Base-by-base conservation (phyloP, 2,113 vertebrate genomes). In the Odocoileus hemionus region DNA sequence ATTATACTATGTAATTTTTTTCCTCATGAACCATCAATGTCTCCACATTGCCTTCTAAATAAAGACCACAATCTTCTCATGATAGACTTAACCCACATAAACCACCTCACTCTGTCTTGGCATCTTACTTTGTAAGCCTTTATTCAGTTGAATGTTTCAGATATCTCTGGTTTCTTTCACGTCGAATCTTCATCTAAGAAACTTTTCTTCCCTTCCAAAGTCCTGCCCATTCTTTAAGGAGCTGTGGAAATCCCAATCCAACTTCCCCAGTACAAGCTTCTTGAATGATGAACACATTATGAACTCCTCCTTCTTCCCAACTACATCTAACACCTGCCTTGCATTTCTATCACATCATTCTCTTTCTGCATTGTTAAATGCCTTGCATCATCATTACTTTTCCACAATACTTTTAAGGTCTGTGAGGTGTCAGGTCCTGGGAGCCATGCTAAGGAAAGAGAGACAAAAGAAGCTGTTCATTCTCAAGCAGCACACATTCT, bases 41-140 rank as follows among this genome's bases (percentile, higher is more conserved):
- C 3, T 94, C 54, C 57, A 36, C 36, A 7, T 28, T 85, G 30
- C 8, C 19, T 94, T 95, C 86, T 93, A 74, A 96, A 86, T 79
- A 39, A 86, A 58, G n/a, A 78, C 3, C n/a, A 78, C 14, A 33
- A 2, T 60, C 8, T 80, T 94, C 78, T 91, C n/a, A 19, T 11
- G 23, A 17, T 16, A 79, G 61, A 16, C 33, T 74, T 67, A 80
- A 60, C 36, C 78, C 26, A 79, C 25, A 30, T 60, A 79, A 84
- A 57, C 3, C 33, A 36, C 9, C n/a, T 36, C 26, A 57, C 5
- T 33, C 36, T 39, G 33, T 16, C 17, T 67, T 57, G 60, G 16
- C 11, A 4, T 84, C 82, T 89, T 87, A 33, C 14, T 82, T 54
- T 78, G 33, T 58, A 91, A 25, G 14, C 3, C 10, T 79, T 84